Percentiles rank a stretch among this genome's conserved stretches.
phyloP scores from a whole-genome alignment of 1,140 invertebrate species.

The Radopholus similis region DNA sequence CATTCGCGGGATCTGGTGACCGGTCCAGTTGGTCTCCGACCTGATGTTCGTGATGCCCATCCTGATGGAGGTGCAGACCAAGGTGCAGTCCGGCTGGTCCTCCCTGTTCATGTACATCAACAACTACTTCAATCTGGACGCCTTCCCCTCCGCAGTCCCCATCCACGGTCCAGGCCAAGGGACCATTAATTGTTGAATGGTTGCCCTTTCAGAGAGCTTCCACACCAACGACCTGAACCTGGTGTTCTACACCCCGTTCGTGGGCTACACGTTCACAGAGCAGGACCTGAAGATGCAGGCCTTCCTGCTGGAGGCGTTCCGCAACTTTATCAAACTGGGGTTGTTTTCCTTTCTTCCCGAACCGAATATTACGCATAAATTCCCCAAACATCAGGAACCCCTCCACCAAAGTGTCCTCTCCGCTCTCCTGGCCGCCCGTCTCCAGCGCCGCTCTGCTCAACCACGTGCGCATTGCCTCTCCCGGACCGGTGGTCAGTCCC shows the following conservation, averaged over 20 bases:
- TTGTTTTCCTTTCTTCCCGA: background rate
- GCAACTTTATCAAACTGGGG: background rate
- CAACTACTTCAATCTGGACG: slow-evolving; percentile 15
- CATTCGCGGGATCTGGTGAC: too few relatives aligned
- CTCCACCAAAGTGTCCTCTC: too few relatives aligned
- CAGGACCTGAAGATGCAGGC: background rate
- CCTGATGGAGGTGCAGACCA: slow-evolving; percentile 8
- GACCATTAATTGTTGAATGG: background rate
- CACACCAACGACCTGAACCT: background rate
- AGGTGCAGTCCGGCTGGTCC: slow-evolving; percentile 2
- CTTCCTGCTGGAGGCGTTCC: background rate
- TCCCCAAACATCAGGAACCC: background rate
- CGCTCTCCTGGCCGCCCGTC: too few relatives aligned
- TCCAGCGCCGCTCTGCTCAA: too few relatives aligned
- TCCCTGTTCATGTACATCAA: slow-evolving; percentile 14
- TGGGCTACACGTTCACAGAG: background rate
- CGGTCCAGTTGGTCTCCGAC: slow-evolving; percentile 27
- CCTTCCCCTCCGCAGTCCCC: too few relatives aligned
- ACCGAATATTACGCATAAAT: background rate
- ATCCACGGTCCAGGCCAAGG: background rate
- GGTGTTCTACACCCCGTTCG: background rate
- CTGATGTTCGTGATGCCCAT: slow-evolving; percentile 24
- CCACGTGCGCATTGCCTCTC: too few relatives aligned
- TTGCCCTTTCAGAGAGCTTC: background rate
- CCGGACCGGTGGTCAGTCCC: too few relatives aligned